Conservation (phyloP, 2,113 vertebrate species). For the Thryonomys swinderianus region DNA sequence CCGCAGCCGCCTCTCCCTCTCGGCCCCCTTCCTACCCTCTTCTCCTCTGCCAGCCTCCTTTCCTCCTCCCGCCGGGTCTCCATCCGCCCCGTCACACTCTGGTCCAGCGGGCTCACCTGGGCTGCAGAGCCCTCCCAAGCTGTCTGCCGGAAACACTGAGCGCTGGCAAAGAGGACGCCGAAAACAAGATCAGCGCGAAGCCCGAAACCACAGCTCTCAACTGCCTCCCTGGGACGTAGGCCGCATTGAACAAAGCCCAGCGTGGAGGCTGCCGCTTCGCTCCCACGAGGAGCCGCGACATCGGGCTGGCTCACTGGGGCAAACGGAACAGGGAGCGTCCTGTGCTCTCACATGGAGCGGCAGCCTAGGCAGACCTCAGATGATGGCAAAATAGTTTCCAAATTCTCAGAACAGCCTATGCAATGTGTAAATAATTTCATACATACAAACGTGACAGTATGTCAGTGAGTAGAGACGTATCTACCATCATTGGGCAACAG, state of each 20-base stretch:
- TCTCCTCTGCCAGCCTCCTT: not conserved
- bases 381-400: not conserved
- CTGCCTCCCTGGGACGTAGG: not conserved
- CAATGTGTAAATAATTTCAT: not conserved
- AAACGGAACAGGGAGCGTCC: not conserved
- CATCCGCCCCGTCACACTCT: too few relatives aligned
- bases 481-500: not conserved
- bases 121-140: not conserved
- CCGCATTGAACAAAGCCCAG: not conserved
- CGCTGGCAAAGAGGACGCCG: not conserved
- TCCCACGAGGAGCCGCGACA: not conserved
- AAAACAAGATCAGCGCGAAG: not conserved
- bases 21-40: not conserved
- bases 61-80: not conserved
- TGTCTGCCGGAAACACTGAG: not conserved
- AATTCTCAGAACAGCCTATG: not conserved
- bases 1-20: not conserved
- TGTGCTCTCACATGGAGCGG: not conserved
- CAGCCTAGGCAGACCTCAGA: not conserved
- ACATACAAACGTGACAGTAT: not conserved
- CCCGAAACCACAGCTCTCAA: not conserved
- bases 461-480: not conserved
- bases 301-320: not conserved
- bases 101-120: not conserved
- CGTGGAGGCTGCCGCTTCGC: not conserved